Evolutionary conservation across 2,888 invertebrate species (phyloP), one percentile per base, ranked within the genome.

Genomic region (Noctua fimbriata): DNA sequence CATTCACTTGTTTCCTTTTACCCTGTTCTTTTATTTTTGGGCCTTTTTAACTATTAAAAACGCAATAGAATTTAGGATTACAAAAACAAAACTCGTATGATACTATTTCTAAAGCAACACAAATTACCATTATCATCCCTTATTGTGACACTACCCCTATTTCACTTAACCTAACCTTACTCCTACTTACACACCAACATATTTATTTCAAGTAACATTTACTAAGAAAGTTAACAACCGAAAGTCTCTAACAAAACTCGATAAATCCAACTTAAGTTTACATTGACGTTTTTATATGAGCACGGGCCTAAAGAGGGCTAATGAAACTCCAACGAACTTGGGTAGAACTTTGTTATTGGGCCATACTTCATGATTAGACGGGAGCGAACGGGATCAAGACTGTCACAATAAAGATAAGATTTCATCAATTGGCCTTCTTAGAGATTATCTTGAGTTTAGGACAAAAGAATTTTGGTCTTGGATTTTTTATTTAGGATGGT

Each of bases 341-440:
- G 88, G 85, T 85, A 78, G 80, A 93, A 93, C 89, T 93, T 93
- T 88, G 87, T 90, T 92, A 92, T 91, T 91, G 91, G 83, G 73
- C 90, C 89, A 90, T 93, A 91, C 90, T 92, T 93, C 91, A 90
- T 91, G 92, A 93, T 93, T 93, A 93, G 91, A 76, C 76, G 86
- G 83, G 85, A 90, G 85, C 88, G 81, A 89, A 81, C 73, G 87
- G 90, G 90, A 90, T 93, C 90, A 90, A 83, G 87, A 87, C 92
- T 93, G 93, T 92, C 92, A 92, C 93, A 89, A 89, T 91, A 90
- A 84, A 92, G 93, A 93, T 93, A 93, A 91, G 90, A 90, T 91
- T 90, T 90, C 92, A 92, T 93, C 93, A 92, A 93, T 92, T 92
- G 90, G 83, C 87, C 85, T 78, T 79, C 83, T 81, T 67, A 58